A percentile compares a stretch with the other conserved stretches of the same genome.
Evolutionary conservation across 2,797 vertebrate species (phyloP).

Genomic region (Acanthurus leucopareius): DNA sequence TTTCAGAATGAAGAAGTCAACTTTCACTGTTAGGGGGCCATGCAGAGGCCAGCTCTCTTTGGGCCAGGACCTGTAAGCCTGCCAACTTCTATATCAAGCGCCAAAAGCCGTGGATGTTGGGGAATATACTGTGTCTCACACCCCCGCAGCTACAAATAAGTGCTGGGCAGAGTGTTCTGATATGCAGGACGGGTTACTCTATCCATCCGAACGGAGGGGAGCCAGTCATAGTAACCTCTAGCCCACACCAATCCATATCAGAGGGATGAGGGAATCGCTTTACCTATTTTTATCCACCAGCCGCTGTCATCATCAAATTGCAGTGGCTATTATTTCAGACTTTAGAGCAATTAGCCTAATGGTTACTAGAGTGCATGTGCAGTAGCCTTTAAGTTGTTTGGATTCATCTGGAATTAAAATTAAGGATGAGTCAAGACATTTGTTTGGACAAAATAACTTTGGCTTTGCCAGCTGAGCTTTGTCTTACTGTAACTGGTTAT

Average conservation of each 20-base stretch:
- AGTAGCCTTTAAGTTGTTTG: conserved; percentile 52
- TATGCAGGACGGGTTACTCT: conserved; percentile 83
- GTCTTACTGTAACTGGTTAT: not conserved
- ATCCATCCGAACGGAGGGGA: conserved; percentile 77
- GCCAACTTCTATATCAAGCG: conserved; percentile 86
- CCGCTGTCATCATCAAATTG: conserved; percentile 79
- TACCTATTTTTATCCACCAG: conserved; percentile 79
- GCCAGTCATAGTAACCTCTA: conserved; percentile 76
- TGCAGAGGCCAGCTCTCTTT: conserved; percentile 58
- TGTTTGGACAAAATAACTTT: conserved; percentile 38
- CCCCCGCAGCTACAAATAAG: conserved; percentile 84
- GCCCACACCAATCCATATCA: conserved; percentile 74
- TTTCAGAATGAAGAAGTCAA: conserved; percentile 51
- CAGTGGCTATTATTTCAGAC: conserved; percentile 81
- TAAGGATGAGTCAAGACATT: conserved; percentile 34
- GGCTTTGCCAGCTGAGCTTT: conserved; percentile 14
- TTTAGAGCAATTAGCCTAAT: conserved; percentile 83
- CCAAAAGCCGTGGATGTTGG: conserved; percentile 83
- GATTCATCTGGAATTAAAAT: conserved; percentile 50
- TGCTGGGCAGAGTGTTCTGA: conserved; percentile 80
- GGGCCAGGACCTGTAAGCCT: conserved; percentile 65
- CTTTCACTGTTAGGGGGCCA: conserved; percentile 59
- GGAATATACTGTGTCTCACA: conserved; percentile 87
- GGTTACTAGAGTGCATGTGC: conserved; percentile 64
- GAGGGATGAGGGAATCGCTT: conserved; percentile 73